phyloP scores from a whole-genome alignment of 2,797 vertebrate species.

The Syndactyla subalaris region DNA sequence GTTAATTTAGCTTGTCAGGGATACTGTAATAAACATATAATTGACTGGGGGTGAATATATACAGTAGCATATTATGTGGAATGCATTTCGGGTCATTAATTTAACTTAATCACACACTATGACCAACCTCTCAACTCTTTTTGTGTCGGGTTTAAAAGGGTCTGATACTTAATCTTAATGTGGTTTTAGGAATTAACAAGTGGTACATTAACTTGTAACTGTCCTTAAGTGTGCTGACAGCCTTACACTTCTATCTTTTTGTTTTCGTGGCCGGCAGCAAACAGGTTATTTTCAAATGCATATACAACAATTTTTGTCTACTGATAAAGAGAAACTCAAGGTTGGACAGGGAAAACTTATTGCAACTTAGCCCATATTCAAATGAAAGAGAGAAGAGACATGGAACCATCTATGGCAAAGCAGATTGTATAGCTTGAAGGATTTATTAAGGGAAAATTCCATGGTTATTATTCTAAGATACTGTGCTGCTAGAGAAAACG shows the following conservation, averaged over 20 bases:
- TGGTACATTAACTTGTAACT: conserved; percentile 3
- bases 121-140: conserved; percentile 10
- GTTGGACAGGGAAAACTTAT: not conserved
- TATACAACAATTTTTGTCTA: not conserved
- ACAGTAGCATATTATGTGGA: not conserved
- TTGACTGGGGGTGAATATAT: not conserved
- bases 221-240: not conserved
- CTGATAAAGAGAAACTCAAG: not conserved
- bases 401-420: not conserved
- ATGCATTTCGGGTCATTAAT: not conserved
- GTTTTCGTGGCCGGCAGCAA: not conserved
- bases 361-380: not conserved
- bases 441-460: not conserved
- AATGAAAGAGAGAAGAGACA: not conserved
- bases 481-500: not conserved
- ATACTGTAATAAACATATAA: not conserved
- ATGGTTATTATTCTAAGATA: not conserved
- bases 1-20: not conserved
- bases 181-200: conserved; percentile 2
- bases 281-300: not conserved
- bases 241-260: not conserved
- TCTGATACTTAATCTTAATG: not conserved
- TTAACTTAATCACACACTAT: not conserved
- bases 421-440: not conserved
- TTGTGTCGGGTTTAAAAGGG: not conserved